Evolutionary conservation across 2,888 invertebrate genomes (phyloP).

Genomic region (Troglohyphantes excavatus): DNA sequence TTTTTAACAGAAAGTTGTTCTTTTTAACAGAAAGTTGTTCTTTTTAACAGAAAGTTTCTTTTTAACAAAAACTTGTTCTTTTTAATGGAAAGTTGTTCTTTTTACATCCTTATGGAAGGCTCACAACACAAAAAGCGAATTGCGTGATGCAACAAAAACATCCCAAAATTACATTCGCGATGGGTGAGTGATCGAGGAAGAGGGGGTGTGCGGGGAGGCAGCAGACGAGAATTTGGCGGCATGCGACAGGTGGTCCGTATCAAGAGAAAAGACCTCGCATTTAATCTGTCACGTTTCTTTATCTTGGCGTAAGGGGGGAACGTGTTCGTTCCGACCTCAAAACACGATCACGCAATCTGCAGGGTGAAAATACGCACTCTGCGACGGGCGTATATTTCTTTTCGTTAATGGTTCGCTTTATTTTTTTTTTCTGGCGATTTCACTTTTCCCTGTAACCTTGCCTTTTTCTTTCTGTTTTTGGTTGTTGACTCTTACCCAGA

Average conservation of each 20-base stretch:
- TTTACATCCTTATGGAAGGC: too few relatives aligned
- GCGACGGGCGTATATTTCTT: conserved; percentile 2
- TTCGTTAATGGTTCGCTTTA: background rate
- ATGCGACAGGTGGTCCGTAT: conserved; percentile 5
- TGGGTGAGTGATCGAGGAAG: background rate
- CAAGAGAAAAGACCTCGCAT: background rate
- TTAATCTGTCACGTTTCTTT: background rate
- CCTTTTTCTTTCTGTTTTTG: too few relatives aligned
- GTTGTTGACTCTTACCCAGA: too few relatives aligned
- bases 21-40: too few relatives aligned
- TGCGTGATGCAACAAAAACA: background rate
- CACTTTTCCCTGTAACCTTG: too few relatives aligned
- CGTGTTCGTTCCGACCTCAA: background rate
- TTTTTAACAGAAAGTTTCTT: too few relatives aligned
- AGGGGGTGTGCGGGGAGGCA: background rate
- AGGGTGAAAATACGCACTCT: background rate
- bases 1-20: too few relatives aligned
- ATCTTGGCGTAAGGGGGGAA: background rate
- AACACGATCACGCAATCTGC: background rate
- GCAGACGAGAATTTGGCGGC: background rate
- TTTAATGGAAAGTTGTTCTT: too few relatives aligned
- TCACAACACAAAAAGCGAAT: background rate
- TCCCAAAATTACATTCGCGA: background rate
- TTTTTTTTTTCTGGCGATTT: background rate
- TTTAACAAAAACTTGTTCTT: too few relatives aligned